Base-by-base conservation (phyloP, 1,140 invertebrate species). In the Planococcus citri region DNA sequence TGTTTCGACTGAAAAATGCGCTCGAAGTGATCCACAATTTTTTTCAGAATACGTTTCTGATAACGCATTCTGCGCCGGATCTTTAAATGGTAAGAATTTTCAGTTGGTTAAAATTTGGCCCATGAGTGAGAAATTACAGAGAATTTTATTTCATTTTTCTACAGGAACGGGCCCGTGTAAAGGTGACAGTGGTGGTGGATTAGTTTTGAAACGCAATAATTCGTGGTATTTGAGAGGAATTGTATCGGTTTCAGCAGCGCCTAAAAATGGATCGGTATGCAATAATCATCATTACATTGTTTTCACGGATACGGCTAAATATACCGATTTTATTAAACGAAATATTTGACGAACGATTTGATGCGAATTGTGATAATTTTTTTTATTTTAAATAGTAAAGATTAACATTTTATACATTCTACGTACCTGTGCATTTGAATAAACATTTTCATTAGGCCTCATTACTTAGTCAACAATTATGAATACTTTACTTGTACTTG, bases 151-250 rank as follows among this genome's bases (percentile, higher is more conserved):
- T n/a, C n/a, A n/a, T n/a, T 25, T 64, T 64, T 64, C 24, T 22
- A 27, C 60, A 85, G 84, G 80, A 72, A 82, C 81, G 6, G 83
- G 82, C 68, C 83, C 83, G 0, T 83, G 83, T 38, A 85, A 85
- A 73, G 85, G 85, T 1, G 85, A 86, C 73, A 85, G 83, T 70
- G 85, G 85, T 0, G 84, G 85, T 1, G 84, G 84, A 12, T 77
- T 86, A 73, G 78, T 83, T 0, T 76, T 86, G 24, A 68, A 67
- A 10, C 69, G 29, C 22, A 37, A 72, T 76, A 74, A 78, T n/a
- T 78, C 77, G 29, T 85, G 83, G 83, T 80, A 81, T 68, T 73
- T 86, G 0, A 76, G 84, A 37, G 84, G 84, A 1, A 76, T 85
- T 1, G 79, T 85, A 0, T 84, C 83, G 2, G 80, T 84, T 64